phyloP scores from a whole-genome alignment of 2,113 vertebrate genomes.

The Alethe diademata region DNA sequence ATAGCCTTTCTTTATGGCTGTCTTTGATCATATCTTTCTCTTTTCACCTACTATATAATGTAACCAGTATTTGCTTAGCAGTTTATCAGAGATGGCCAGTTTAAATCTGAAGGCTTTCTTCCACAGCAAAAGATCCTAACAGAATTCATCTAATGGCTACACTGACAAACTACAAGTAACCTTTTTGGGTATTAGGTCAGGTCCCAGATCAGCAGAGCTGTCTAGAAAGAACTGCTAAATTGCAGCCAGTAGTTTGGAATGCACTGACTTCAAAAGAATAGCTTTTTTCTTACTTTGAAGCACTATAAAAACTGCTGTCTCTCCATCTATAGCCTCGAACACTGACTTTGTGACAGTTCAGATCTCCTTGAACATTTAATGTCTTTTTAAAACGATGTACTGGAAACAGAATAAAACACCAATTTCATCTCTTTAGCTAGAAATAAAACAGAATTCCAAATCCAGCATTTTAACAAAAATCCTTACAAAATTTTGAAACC shows the following conservation, averaged over 20 bases:
- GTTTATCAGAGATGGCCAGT: conserved; percentile 14
- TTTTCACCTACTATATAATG: neutral
- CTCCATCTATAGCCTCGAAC: neutral
- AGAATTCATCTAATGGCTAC: neutral
- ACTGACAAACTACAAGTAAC: neutral
- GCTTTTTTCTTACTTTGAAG: neutral
- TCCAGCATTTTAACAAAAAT: neutral
- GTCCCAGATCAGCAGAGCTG: neutral
- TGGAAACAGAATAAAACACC: neutral
- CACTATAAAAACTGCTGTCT: neutral
- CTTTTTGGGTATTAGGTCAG: conserved; percentile 16
- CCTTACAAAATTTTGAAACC: neutral
- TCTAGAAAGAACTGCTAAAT: conserved; percentile 22
- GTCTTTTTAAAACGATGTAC: neutral
- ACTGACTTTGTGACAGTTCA: neutral
- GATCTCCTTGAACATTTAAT: neutral
- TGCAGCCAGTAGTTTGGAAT: neutral
- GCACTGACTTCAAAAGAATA: neutral
- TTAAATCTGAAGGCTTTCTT: conserved; percentile 31
- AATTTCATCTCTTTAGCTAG: neutral
- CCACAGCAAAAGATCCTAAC: neutral
- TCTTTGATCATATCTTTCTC: conserved; percentile 14
- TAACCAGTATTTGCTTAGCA: conserved; percentile 14
- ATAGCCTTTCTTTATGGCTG: neutral
- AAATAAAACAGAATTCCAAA: neutral